Base-by-base conservation (phyloP, 2,888 invertebrate genomes). In the Melitaea athalia region DNA sequence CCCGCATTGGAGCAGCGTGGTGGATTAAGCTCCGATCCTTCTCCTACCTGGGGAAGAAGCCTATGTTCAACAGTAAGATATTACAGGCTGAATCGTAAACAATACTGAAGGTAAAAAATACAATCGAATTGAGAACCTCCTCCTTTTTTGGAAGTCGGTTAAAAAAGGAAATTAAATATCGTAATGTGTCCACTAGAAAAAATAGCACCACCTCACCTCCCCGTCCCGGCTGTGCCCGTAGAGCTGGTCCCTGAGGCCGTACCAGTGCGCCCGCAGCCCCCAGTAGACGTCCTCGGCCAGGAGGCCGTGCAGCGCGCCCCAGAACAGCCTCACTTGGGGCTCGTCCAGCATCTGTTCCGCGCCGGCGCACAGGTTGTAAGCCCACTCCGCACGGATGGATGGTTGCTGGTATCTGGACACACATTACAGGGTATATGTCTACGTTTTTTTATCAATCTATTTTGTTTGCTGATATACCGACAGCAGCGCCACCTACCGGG, bases 351-450 rank as follows among this genome's bases (percentile, higher is more conserved):
- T 86, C 77, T 90, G 91, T 71, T 92, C 92, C 0, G 87, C 91
- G 59, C 91, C 88, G 0, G 90, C 90, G 79, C 92, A 92, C 73
- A 93, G 77, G 77, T 92, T 93, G 83, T 93, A 93, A 8, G 93
- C 91, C 93, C 93, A 93, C 72, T 93, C 93, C 0, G 91, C 92
- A n/a, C 93, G 89, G 33, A 92, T 86, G 5, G 85, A 84, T 0
- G 88, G 79, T 73, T 93, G 92, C 59, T 90, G 91, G 77, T 93
- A 93, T 73, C 92, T 93, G 24, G 24, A 24, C 24, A 24, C 24
- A 24, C 24, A 24, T 24, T 24, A 24, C 3, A 24, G 3, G 24
- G 3, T 24, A 3, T 24, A 24, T 24, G 24, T 24, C 24, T 24
- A 24, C 24, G 24, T 24, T 24, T 24, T 24, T 24, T 24, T 2